phyloP scores from a whole-genome alignment of 2,113 vertebrate species.

The Albula goreensis region DNA sequence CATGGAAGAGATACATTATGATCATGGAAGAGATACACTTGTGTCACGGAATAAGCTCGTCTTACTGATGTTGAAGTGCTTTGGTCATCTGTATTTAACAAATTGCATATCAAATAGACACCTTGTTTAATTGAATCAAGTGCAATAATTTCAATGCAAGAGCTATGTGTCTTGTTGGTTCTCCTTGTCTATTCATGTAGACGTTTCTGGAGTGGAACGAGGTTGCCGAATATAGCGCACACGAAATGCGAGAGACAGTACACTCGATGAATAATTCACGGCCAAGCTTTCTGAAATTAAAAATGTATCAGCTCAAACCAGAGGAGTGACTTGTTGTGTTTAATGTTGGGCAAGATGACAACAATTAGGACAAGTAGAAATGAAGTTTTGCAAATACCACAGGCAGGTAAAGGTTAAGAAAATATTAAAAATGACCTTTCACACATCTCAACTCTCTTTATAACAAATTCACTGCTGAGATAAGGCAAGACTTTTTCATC shows the following conservation, averaged over 20 bases:
- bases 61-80: not conserved
- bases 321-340: not conserved
- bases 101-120: not conserved
- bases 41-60: not conserved
- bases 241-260: not conserved
- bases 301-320: conserved; percentile 19
- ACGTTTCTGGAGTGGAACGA: not conserved
- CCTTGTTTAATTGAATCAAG: not conserved
- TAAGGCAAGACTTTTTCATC: not conserved
- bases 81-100: not conserved
- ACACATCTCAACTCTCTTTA: not conserved
- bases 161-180: not conserved
- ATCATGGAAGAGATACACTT: not conserved
- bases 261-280: conserved; percentile 4
- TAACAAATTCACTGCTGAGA: not conserved
- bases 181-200: not conserved
- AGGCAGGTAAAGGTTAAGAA: not conserved
- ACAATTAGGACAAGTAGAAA: not conserved
- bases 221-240: not conserved
- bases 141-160: not conserved
- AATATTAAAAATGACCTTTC: not conserved
- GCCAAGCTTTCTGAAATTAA: conserved; percentile 1
- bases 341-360: not conserved
- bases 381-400: not conserved
- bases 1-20: no score